These are phyloP conservation scores for Alethe diademata DNA, from an alignment of 2,113 vertebrate genomes.

Conservation along the genomic window DNA sequence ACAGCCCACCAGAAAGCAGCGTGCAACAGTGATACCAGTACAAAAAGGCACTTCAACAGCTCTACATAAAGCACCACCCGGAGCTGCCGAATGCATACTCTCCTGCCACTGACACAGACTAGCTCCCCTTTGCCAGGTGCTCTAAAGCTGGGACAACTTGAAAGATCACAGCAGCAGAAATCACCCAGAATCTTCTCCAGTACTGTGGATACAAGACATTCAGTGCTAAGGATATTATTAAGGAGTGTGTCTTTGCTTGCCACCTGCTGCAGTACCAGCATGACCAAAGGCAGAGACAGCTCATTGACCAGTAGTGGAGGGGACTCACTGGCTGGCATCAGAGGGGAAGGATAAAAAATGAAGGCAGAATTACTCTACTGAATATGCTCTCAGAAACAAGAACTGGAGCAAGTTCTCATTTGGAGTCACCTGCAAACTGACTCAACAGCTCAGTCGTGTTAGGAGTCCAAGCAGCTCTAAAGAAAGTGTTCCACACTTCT, in stretches of 20 bases:
- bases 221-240: accelerated
- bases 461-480: not conserved
- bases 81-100: not conserved
- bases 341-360: accelerated
- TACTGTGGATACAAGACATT: not conserved
- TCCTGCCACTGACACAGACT: not conserved
- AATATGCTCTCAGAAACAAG: not conserved
- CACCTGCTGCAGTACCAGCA: not conserved
- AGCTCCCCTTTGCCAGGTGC: not conserved
- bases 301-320: not conserved
- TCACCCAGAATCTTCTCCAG: not conserved
- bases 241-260: not conserved
- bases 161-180: not conserved
- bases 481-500: not conserved
- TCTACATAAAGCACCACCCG: not conserved
- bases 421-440: not conserved
- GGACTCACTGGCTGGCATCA: not conserved
- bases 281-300: not conserved
- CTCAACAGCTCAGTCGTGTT: accelerated
- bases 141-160: not conserved
- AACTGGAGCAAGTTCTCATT: not conserved
- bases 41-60: not conserved
- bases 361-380: not conserved
- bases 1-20: not conserved
- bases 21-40: not conserved